These are phyloP conservation scores for Gymnosoma rotundatum DNA, from an alignment of 2,888 invertebrate genomes.

Conservation along the genomic window DNA sequence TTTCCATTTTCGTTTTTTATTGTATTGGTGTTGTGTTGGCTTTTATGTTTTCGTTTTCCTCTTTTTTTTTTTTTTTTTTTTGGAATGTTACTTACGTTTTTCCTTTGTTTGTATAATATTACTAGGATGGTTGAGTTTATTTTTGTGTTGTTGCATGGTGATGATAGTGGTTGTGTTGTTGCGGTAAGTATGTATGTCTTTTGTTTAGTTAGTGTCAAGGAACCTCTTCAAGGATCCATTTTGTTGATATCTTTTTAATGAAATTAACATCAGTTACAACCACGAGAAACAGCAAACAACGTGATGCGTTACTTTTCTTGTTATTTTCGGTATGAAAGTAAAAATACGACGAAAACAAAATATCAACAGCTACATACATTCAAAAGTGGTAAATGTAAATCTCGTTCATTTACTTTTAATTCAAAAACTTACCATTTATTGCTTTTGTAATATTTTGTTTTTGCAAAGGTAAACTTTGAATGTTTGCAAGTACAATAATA, in stretches of 20 bases:
- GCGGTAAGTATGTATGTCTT: slow-evolving; percentile 43
- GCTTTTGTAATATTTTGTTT: slow-evolving; percentile 8
- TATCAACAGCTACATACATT: slow-evolving; percentile 10
- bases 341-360: slow-evolving; percentile 3
- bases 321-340: slow-evolving; percentile 30
- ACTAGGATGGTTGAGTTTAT: slow-evolving; percentile 9
- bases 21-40: slow-evolving; percentile 35
- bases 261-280: slow-evolving; percentile 68
- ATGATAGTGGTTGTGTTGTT: slow-evolving; percentile 20
- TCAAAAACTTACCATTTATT: slow-evolving; percentile 11
- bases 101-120: slow-evolving; percentile 38
- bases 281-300: slow-evolving; percentile 39
- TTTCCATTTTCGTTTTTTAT: slow-evolving; percentile 27
- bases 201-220: slow-evolving; percentile 74
- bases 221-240: slow-evolving; percentile 79
- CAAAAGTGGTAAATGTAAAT: slow-evolving; percentile 3
- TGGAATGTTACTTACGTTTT: slow-evolving; percentile 28
- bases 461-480: slow-evolving; percentile 25
- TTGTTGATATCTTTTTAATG: slow-evolving; percentile 70
- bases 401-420: slow-evolving; percentile 46
- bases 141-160: slow-evolving; percentile 1
- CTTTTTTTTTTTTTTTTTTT: slow-evolving; percentile 16
- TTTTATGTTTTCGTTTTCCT: slow-evolving; percentile 12
- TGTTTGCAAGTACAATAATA: slow-evolving; percentile 27
- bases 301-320: slow-evolving; percentile 16